Base-by-base conservation (phyloP, 2,888 invertebrate species). In the Drosophila leonis region DNA sequence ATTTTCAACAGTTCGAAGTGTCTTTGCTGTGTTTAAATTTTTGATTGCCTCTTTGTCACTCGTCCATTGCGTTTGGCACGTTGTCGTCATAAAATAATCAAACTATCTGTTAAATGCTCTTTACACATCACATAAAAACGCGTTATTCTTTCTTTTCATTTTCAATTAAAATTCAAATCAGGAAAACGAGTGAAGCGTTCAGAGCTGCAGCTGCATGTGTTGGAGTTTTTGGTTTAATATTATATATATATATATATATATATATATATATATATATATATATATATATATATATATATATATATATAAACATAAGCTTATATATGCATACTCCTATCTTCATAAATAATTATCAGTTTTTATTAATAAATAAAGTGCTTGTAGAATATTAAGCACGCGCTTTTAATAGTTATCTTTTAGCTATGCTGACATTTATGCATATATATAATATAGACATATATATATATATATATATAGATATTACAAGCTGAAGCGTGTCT, bases 1-100 rank as follows among this genome's bases (percentile, higher is more conserved):
- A 5, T 5, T 44, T 12, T 49, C 10, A 33, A 33, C 49, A 33
- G 49, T 7, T 31, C 42, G 31, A 35, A 15, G 9, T 59, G 59
- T 15, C n/a, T 31, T 48, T 37, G 44, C 13, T 33, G 41, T 18
- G 15, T 15, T 15, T 35, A 24, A 31, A 52, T 31, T 4, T 64
- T 71, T 56, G 35, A 55, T 39, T 48, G 39, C 42, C 42, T 7
- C 37, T 27, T 41, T 13, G 15, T 41, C 52, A 54, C 41, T 54
- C 52, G 51, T 44, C 54, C 62, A 62, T 56, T 65, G 57, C 51
- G 65, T 76, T 64, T 67, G 79, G 64, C 89, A 89, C 89, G 89
- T 83, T 84, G 72, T 74, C 74, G 63, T 77, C 87, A 73, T 85
- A 83, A 89, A 85, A 89, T 80, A 74, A 75, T 83, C 74, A 78